A percentile compares a stretch with the other conserved stretches of the same genome.
Conservation (phyloP, 2,113 vertebrate species). For the Romanogobio albipinnatus region DNA sequence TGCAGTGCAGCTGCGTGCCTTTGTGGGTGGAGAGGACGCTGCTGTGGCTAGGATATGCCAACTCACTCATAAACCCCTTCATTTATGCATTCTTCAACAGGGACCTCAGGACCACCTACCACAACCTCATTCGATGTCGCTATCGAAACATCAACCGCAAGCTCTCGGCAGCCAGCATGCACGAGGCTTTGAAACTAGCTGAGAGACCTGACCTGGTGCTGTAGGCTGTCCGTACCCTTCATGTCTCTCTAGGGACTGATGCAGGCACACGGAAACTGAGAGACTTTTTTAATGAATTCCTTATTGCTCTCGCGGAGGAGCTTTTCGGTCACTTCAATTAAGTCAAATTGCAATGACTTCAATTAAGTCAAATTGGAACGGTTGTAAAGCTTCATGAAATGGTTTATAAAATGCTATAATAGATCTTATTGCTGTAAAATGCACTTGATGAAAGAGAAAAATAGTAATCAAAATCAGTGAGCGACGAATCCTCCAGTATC, state of each 20-base stretch:
- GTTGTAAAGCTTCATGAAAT: neutral
- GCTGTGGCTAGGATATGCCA: conserved; percentile 87
- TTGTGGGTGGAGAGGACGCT: conserved; percentile 86
- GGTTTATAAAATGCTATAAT: conserved; percentile 4
- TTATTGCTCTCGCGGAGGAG: conserved; percentile 17
- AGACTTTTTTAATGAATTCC: conserved; percentile 22
- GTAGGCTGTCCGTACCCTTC: conserved; percentile 64
- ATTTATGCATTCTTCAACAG: conserved; percentile 91
- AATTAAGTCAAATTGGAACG: neutral
- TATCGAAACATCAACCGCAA: conserved; percentile 88
- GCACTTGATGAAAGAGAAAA: neutral
- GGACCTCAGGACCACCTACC: conserved; percentile 86
- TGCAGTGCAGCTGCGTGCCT: conserved; percentile 82
- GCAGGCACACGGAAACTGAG: neutral
- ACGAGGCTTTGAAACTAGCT: conserved; percentile 83
- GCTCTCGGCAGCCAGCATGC: conserved; percentile 85
- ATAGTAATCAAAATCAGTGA: neutral
- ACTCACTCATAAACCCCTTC: conserved; percentile 88
- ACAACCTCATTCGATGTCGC: conserved; percentile 83
- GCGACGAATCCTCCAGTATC: neutral
- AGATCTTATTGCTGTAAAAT: neutral
- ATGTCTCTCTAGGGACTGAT: conserved; percentile 7
- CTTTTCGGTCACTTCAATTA: conserved; percentile 4
- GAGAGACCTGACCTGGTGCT: conserved; percentile 80
- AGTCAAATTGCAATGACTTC: conserved; percentile 4